These are phyloP conservation scores for Phalera bucephala DNA, from an alignment of 2,888 invertebrate species.

Conservation along the genomic window DNA sequence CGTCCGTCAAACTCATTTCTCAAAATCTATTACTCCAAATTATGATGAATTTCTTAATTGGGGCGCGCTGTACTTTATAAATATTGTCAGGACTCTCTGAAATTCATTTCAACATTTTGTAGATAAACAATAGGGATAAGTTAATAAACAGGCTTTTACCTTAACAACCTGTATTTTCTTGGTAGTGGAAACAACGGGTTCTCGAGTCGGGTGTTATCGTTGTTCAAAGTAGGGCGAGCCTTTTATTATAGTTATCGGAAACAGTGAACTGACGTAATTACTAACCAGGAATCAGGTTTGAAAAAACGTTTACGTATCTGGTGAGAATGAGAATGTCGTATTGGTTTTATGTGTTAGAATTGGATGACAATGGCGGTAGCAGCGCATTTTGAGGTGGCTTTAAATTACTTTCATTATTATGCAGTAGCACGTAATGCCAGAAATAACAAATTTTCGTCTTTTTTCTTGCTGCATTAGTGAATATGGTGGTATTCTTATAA, in stretches of 20 bases:
- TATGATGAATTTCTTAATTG: neutral
- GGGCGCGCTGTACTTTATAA: neutral
- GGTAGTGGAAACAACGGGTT: slow-evolving; percentile 13
- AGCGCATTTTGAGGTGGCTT: no score
- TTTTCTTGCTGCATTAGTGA: no score
- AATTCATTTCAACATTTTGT: neutral
- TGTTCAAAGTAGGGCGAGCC: slow-evolving; percentile 26
- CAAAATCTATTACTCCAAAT: neutral
- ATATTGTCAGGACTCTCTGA: neutral
- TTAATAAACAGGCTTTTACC: slow-evolving; percentile 12
- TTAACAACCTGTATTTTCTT: slow-evolving; percentile 11
- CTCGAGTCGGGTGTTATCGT: slow-evolving; percentile 26
- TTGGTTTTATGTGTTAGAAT: no score
- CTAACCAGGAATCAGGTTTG: slow-evolving; percentile 20
- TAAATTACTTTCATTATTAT: no score
- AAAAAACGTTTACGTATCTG: slow-evolving; percentile 20
- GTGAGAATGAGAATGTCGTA: no score
- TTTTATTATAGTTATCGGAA: slow-evolving; percentile 30
- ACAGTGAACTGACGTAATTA: slow-evolving; percentile 20
- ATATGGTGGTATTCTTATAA: no score
- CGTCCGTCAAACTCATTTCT: neutral
- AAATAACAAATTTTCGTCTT: no score
- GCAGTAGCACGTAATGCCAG: no score
- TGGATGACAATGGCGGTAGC: no score
- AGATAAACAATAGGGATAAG: slow-evolving; percentile 14